phyloP scores from a whole-genome alignment of 2,888 invertebrate genomes.

The Leucophora obtusa region DNA sequence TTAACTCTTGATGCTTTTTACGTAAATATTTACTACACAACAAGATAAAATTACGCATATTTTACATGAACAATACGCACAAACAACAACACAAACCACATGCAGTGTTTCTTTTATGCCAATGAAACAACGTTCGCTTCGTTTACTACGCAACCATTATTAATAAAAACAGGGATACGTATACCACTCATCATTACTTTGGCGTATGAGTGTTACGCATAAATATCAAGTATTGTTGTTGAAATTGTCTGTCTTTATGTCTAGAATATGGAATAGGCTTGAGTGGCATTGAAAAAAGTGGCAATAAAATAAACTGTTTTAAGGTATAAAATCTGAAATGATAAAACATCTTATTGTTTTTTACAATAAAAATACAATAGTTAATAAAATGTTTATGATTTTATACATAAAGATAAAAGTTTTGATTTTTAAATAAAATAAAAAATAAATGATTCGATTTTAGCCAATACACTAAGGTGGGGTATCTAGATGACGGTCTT shows the following conservation, averaged over 20 bases:
- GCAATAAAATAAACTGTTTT: conserved; percentile 28
- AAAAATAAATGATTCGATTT: not conserved
- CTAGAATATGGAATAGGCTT: conserved; percentile 10
- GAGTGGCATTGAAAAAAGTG: conserved; percentile 32
- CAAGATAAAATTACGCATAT: conserved; percentile 60
- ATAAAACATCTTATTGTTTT: no score
- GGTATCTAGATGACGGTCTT: no score
- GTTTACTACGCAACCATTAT: conserved; percentile 50
- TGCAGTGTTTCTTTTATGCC: conserved; percentile 33
- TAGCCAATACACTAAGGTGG: no score
- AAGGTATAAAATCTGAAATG: not conserved
- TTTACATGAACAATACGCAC: conserved; percentile 45
- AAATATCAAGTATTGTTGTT: conserved; percentile 33
- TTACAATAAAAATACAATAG: no score
- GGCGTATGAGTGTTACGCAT: conserved; percentile 41
- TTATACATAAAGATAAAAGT: not conserved
- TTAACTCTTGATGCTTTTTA: conserved; percentile 59
- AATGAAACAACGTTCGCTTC: not conserved
- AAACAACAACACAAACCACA: conserved; percentile 49
- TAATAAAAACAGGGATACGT: conserved; percentile 36
- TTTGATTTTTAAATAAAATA: not conserved
- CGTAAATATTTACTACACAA: conserved; percentile 44
- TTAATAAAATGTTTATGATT: no score
- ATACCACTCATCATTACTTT: conserved; percentile 15
- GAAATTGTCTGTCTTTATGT: conserved; percentile 12